Evolutionary conservation across 2,888 invertebrate species (phyloP).

Genomic region (Tribolium freemani): DNA sequence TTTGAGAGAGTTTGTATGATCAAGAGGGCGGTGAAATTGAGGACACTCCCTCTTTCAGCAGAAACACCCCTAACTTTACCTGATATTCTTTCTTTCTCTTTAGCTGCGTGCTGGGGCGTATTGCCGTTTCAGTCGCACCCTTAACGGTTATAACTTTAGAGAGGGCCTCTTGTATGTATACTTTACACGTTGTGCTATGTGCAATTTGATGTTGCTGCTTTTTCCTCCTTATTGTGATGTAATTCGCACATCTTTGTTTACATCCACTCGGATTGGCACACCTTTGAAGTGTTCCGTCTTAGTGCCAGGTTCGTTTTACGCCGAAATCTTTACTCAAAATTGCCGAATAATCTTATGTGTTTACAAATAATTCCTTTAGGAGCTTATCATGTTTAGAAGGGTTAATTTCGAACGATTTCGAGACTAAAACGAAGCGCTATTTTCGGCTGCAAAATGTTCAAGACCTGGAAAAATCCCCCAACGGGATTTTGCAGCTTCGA

Average conservation of each 20-base stretch:
- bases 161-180: constrained; percentile 48
- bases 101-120: constrained; percentile 40
- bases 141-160: constrained; percentile 54
- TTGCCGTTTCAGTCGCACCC: constrained; percentile 54
- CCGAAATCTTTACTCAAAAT: constrained; percentile 50
- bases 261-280: constrained; percentile 43
- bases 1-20: constrained; percentile 56
- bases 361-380: constrained; percentile 53
- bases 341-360: constrained; percentile 53
- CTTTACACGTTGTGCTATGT: constrained; percentile 48
- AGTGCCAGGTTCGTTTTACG: constrained; percentile 53
- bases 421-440: background rate
- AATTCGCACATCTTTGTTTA: constrained; percentile 51
- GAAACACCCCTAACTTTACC: constrained; percentile 64
- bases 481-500: background rate
- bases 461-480: too few relatives aligned
- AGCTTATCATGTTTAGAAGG: constrained; percentile 25
- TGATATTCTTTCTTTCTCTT: constrained; percentile 54
- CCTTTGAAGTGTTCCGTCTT: constrained; percentile 54
- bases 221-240: constrained; percentile 50
- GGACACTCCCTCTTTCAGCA: constrained; percentile 65
- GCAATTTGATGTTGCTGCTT: constrained; percentile 51
- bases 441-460: background rate
- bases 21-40: constrained; percentile 64
- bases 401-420: constrained; percentile 28